These are phyloP conservation scores for Pholis gunnellus DNA, from an alignment of 2,113 vertebrate species.

Conservation along the genomic window DNA sequence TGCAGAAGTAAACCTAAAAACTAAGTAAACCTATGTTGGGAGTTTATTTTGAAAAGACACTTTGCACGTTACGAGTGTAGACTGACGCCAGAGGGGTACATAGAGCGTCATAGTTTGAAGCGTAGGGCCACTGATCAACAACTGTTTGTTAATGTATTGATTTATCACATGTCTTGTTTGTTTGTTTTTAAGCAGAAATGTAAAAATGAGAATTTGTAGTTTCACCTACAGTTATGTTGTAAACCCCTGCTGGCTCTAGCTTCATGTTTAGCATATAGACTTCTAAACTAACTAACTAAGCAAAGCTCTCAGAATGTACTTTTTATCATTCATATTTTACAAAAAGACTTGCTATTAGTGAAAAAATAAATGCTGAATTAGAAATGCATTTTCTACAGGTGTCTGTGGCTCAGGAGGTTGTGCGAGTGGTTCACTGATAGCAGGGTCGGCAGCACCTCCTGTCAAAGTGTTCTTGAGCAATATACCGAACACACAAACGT, in stretches of 20 bases:
- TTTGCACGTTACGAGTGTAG: no score
- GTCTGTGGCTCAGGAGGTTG: neutral
- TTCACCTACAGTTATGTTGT: neutral
- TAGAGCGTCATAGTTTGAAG: no score
- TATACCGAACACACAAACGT: neutral
- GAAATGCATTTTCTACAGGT: neutral
- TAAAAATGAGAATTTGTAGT: neutral
- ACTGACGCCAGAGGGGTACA: no score
- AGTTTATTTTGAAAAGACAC: no score
- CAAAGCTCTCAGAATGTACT: neutral
- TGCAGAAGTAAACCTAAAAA: no score
- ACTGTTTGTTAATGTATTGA: no score
- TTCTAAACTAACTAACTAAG: no score
- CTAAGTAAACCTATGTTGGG: no score
- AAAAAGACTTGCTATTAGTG: neutral
- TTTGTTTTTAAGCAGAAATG: neutral
- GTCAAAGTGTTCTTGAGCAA: neutral
- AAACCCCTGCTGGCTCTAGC: neutral
- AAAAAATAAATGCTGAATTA: neutral
- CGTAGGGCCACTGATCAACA: no score
- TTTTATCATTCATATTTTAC: neutral
- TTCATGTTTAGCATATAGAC: neutral
- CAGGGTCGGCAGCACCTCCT: neutral
- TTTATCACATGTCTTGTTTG: neutral
- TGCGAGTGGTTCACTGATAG: neutral